Conservation (phyloP, 2,888 invertebrate genomes). For the Saturnia japonica region DNA sequence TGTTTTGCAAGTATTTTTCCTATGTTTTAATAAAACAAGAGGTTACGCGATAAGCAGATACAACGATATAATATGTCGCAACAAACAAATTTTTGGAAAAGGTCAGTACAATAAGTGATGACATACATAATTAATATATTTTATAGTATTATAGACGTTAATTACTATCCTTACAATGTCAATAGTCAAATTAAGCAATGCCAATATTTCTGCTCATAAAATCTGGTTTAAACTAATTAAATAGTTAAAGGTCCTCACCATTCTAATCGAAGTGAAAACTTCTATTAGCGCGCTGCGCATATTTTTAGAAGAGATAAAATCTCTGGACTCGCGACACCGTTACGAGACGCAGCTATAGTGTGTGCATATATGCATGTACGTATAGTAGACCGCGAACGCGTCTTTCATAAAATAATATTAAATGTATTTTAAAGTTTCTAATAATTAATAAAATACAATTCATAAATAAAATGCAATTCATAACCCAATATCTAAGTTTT, state of each 20-base stretch:
- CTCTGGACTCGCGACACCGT: no score
- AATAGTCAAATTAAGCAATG: not conserved
- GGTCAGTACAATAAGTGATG: not conserved
- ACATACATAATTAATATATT: not conserved
- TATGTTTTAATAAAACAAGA: not conserved
- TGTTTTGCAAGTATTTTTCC: not conserved
- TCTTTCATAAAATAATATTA: no score
- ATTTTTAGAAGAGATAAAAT: no score
- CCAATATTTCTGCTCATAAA: not conserved
- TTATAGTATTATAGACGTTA: not conserved
- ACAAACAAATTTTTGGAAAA: not conserved
- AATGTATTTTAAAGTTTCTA: no score
- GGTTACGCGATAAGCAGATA: conserved; percentile 3
- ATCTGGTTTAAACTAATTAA: not conserved
- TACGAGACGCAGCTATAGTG: no score
- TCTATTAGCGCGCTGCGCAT: no score
- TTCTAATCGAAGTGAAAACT: no score
- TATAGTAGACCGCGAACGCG: no score
- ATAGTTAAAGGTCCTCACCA: not conserved
- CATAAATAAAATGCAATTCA: no score
- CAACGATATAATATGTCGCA: not conserved
- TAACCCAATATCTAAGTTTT: no score
- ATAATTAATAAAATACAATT: no score
- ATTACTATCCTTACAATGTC: not conserved
- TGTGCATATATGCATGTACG: no score